Evolutionary conservation across 2,113 vertebrate species (phyloP).

Genomic region (Dipodomys ordii): DNA sequence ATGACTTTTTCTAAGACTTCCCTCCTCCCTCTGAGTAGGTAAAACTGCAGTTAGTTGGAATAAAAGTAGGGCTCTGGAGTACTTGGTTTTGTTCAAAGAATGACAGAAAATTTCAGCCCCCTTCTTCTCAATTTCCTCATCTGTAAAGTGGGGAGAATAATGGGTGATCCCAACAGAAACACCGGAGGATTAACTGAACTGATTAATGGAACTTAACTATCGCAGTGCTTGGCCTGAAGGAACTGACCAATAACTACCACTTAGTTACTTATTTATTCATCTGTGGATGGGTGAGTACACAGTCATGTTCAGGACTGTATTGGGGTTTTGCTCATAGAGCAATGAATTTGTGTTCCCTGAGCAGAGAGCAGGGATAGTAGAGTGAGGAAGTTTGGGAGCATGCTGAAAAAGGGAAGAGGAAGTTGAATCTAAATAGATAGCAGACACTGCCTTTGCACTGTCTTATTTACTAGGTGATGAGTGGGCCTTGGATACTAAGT

Average conservation of each 20-base stretch:
- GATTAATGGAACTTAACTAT: neutral
- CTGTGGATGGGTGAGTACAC: neutral
- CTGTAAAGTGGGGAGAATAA: neutral
- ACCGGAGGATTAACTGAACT: neutral
- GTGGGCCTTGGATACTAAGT: neutral
- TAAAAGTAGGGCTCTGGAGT: neutral
- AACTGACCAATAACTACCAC: neutral
- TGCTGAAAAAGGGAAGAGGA: neutral
- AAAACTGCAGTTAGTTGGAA: neutral
- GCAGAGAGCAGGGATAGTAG: fast-evolving
- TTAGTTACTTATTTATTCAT: neutral
- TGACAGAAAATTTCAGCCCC: neutral
- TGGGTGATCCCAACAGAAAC: neutral
- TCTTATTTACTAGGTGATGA: constrained; percentile 7
- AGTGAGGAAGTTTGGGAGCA: neutral
- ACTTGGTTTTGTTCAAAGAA: neutral
- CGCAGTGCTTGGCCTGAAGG: neutral
- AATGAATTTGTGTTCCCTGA: neutral
- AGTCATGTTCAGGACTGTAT: neutral
- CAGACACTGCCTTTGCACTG: neutral
- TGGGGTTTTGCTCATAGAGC: neutral
- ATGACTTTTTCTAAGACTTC: neutral
- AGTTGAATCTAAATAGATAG: neutral
- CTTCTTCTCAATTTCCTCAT: constrained; percentile 12
- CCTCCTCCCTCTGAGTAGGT: neutral